A percentile compares a stretch with the other conserved stretches of the same genome.
phyloP scores from a whole-genome alignment of 2,888 invertebrate genomes.

The Luperina nickerlii region DNA sequence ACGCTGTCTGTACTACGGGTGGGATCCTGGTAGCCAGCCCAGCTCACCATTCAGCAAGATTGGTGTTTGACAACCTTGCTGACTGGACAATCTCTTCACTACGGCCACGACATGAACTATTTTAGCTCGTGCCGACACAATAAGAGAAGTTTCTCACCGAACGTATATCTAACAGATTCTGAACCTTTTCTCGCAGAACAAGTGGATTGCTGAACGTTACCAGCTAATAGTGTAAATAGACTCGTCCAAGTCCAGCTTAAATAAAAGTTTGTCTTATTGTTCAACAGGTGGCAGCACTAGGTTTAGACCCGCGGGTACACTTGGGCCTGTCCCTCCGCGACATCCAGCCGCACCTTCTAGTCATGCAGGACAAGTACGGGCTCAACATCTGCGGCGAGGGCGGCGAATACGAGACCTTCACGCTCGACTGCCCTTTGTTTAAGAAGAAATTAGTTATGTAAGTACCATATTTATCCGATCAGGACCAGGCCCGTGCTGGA shows the following conservation, averaged over 20 bases:
- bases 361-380: slow-evolving; percentile 98
- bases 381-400: slow-evolving; percentile 99
- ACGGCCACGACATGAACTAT: not conserved
- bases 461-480: too few species aligned
- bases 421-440: slow-evolving; percentile 98
- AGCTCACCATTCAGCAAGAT: not conserved
- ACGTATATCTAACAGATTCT: not conserved
- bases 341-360: slow-evolving; percentile 96
- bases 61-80: not conserved
- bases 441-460: slow-evolving; percentile 96
- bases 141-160: not conserved
- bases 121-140: not conserved
- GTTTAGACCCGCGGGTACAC: slow-evolving; percentile 96
- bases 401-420: slow-evolving; percentile 99
- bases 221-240: not conserved
- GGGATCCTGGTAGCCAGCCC: not conserved
- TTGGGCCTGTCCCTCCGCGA: slow-evolving; percentile 96
- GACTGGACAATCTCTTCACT: not conserved
- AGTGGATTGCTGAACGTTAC: too few species aligned
- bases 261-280: not conserved
- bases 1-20: too few species aligned
- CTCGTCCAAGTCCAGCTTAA: not conserved
- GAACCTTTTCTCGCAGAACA: not conserved
- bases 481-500: too few species aligned
- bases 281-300: slow-evolving; percentile 94